Evolutionary conservation across 2,888 invertebrate species (phyloP), one percentile per base, ranked within the genome.

Genomic region (Salticus scenicus): DNA sequence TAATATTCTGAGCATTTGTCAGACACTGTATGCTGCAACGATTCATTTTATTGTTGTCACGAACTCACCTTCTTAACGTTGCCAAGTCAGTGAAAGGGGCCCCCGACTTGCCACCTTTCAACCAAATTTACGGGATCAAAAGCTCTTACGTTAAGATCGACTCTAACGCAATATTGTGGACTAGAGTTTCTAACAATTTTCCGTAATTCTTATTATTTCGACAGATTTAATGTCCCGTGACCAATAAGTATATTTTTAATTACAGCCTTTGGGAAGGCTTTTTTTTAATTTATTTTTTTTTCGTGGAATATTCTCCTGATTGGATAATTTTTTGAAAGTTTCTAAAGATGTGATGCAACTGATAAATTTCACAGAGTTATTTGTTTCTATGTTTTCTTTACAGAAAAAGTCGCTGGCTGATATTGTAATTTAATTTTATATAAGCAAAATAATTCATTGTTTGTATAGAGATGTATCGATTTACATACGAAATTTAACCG

Each of bases 61-160:
- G 47, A 47, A 47, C n/a, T 47, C 47, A 24, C 24, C 57, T 57
- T 57, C 47, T 57, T 57, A 57, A 57, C 57, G 57, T 57, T 4
- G 57, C 1, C 12, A 57, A 5, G 57, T 57, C 57, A 57, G 17
- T 57, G 24, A 57, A n/a, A 57, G 57, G 24, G 57, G 57, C 57
- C 57, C n/a, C n/a, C 47, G 17, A 17, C 47, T 7, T 47, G 8
- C 47, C 47, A 12, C 2, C 47, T 57, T 57, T 1, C 24, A 1
- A 24, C 24, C 24, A 57, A 57, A 57, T 57, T 57, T 57, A 57
- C 57, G 57, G 57, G 20, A 57, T 47, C 47, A 14, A 1, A 17
- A 57, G 24, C 57, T 24, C 17, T 57, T 47, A n/a, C 7, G 24
- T 17, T 47, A 24, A 2, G 57, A n/a, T 57, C 20, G 37, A 37